Evolutionary conservation across 2,113 vertebrate genomes (phyloP).

Genomic region (Motacilla alba): DNA sequence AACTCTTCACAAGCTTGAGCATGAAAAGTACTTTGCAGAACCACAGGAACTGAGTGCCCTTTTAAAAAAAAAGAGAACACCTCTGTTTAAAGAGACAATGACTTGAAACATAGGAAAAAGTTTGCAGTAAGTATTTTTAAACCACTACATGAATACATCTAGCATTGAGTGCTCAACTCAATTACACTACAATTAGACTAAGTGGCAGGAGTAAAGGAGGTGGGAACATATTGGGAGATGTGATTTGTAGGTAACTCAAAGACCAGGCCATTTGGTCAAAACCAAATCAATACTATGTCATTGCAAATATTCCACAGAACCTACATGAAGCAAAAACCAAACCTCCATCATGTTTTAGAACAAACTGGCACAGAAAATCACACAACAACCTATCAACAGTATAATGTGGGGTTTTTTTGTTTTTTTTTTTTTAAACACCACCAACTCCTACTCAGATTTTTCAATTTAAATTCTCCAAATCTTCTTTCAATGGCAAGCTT

Average conservation of each 20-base stretch:
- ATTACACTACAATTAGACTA: neutral
- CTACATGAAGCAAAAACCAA: neutral
- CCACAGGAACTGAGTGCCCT: slow-evolving; percentile 93
- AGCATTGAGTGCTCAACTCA: too few relatives aligned
- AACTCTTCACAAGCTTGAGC: slow-evolving; percentile 97
- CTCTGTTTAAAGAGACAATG: neutral
- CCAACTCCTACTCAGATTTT: neutral
- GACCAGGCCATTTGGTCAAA: neutral
- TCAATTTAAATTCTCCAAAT: neutral
- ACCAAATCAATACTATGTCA: neutral
- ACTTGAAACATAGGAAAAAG: neutral
- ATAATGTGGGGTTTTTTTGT: neutral
- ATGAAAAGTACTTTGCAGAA: slow-evolving; percentile 94
- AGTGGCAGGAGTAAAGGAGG: neutral
- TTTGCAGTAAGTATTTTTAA: neutral
- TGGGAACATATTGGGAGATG: neutral
- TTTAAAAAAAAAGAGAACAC: slow-evolving; percentile 34
- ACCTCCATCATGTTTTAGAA: neutral
- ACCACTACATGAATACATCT: neutral
- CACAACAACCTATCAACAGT: neutral
- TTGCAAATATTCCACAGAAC: neutral
- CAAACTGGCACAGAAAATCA: neutral
- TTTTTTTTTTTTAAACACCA: neutral
- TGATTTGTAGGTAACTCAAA: neutral
- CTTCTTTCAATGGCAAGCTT: neutral